Percentiles rank a stretch among this genome's conserved stretches.
These are phyloP conservation scores for Cossypha dichroa DNA, from an alignment of 2,797 vertebrate genomes.

Conservation along the genomic window DNA sequence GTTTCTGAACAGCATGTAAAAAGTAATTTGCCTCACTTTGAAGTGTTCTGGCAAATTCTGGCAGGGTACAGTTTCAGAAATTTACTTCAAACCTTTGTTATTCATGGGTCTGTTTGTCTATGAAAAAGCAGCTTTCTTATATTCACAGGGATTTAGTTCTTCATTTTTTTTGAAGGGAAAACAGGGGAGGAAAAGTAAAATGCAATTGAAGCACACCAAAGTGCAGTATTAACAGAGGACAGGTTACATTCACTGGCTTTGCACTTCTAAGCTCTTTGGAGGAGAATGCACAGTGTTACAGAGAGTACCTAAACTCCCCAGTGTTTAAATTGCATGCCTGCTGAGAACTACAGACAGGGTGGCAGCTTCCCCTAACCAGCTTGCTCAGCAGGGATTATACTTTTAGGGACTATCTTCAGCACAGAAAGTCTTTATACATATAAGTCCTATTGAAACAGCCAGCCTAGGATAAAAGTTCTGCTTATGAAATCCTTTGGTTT, in stretches of 20 bases:
- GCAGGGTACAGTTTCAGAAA: background rate
- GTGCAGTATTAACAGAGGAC: background rate
- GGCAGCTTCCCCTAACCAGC: background rate
- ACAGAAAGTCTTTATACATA: background rate
- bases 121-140: background rate
- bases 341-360: background rate
- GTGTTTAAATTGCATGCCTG: background rate
- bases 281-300: background rate
- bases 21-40: background rate
- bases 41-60: background rate
- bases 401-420: background rate
- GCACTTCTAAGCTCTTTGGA: background rate
- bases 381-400: slow-evolving; percentile 32
- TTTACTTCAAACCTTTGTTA: background rate
- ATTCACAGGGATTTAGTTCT: background rate
- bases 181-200: background rate
- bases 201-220: background rate
- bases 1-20: background rate
- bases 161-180: background rate
- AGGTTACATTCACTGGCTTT: background rate
- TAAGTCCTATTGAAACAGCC: background rate
- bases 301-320: background rate
- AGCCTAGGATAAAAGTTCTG: slow-evolving; percentile 8
- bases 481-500: slow-evolving; percentile 5
- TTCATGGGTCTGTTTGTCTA: background rate